Conservation (phyloP, 2,113 vertebrate genomes). For the Cairina moschata region DNA sequence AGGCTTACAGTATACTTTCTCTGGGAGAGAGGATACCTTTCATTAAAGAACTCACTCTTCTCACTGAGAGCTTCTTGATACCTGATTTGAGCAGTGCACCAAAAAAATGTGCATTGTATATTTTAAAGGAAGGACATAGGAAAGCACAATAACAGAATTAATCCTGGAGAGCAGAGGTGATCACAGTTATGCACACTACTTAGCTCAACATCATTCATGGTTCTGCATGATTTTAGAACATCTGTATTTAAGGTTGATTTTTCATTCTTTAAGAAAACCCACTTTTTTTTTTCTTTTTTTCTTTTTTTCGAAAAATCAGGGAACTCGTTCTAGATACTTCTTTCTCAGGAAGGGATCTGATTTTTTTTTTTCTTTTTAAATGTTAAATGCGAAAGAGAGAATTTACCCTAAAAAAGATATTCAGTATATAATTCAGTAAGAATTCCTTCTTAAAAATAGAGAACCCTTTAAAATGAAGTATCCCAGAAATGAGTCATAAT, state of each 20-base stretch:
- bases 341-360: neutral
- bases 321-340: neutral
- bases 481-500: neutral
- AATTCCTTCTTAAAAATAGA: neutral
- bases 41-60: conserved; percentile 52
- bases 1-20: neutral
- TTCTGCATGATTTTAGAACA: neutral
- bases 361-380: neutral
- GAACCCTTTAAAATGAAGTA: neutral
- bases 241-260: neutral
- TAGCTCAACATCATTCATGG: neutral
- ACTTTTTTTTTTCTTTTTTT: neutral
- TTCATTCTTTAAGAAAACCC: neutral
- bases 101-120: neutral
- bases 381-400: neutral
- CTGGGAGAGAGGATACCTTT: conserved; percentile 15
- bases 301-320: neutral
- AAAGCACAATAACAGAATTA: neutral
- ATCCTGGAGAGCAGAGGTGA: neutral
- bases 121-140: neutral
- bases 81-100: neutral
- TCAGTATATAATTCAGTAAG: neutral
- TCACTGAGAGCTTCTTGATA: conserved; percentile 23
- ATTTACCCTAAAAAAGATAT: neutral
- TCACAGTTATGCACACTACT: neutral